A percentile compares a stretch with the other conserved stretches of the same genome.
These are phyloP conservation scores for Grapholita molesta DNA, from an alignment of 1,140 invertebrate genomes.

Conservation along the genomic window DNA sequence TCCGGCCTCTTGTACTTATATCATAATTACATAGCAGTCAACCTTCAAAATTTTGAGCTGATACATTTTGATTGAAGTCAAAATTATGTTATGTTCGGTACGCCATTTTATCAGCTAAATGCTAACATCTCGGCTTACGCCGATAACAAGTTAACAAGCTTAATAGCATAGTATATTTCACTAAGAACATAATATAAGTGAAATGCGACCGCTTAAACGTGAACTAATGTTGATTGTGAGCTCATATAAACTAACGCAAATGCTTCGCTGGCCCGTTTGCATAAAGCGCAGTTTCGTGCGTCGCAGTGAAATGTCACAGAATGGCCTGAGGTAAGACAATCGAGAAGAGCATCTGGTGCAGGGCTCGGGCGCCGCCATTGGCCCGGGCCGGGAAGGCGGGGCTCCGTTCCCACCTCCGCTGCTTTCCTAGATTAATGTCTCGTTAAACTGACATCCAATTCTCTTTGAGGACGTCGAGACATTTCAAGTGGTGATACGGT, in stretches of 20 bases:
- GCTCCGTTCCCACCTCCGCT: constrained; percentile 27
- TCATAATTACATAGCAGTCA: too few species aligned
- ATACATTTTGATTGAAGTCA: too few species aligned
- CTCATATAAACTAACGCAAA: background rate
- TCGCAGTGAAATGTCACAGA: background rate
- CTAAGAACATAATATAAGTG: background rate
- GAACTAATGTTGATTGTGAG: background rate
- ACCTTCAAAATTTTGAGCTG: too few species aligned
- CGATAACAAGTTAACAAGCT: background rate
- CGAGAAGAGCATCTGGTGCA: background rate
- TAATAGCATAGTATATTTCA: background rate
- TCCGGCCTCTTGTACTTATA: too few species aligned
- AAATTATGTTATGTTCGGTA: too few species aligned
- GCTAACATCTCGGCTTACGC: background rate
- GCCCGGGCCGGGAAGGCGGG: constrained; percentile 24
- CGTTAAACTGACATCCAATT: constrained; percentile 13
- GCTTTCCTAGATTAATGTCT: constrained; percentile 30
- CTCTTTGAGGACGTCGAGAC: background rate
- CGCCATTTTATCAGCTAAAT: too few species aligned
- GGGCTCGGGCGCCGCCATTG: constrained; percentile 26
- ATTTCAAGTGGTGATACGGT: background rate
- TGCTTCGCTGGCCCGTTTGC: background rate
- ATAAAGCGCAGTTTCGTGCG: background rate
- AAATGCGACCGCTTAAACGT: background rate
- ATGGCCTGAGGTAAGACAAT: constrained; percentile 5